These are phyloP conservation scores for Argyresthia goedartella DNA, from an alignment of 2,888 invertebrate species.

Conservation along the genomic window DNA sequence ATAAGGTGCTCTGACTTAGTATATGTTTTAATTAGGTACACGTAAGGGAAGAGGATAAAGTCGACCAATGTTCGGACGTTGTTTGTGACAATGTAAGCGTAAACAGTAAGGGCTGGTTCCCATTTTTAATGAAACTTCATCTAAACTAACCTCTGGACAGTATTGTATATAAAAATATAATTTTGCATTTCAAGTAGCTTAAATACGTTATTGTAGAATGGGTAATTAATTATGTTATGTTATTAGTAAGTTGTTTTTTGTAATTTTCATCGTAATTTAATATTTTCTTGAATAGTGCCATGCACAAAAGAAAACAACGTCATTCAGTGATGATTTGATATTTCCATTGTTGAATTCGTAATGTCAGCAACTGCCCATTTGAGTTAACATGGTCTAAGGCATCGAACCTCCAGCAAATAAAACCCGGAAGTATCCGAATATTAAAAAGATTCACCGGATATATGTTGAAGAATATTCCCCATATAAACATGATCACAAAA, in stretches of 20 bases:
- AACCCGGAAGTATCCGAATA: too few species aligned
- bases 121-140: conserved; percentile 26
- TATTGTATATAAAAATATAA: conserved; percentile 22
- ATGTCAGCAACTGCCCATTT: too few species aligned
- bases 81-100: conserved; percentile 11
- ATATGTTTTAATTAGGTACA: conserved; percentile 21
- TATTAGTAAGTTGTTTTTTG: not conserved
- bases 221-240: conserved; percentile 25
- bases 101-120: conserved; percentile 40
- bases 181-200: conserved; percentile 52
- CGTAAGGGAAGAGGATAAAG: conserved; percentile 28
- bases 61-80: conserved; percentile 39
- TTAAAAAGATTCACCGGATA: conserved; percentile 28
- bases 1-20: conserved; percentile 70
- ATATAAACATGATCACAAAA: too few species aligned
- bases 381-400: too few species aligned
- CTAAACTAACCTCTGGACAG: not conserved
- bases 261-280: not conserved
- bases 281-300: not conserved
- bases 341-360: not conserved
- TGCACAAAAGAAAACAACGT: not conserved
- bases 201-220: conserved; percentile 45
- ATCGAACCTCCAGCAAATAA: too few species aligned
- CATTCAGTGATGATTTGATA: not conserved
- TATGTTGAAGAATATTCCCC: conserved; percentile 58